phyloP scores from a whole-genome alignment of 2,888 invertebrate species.

The Lampropteryx suffumata region DNA sequence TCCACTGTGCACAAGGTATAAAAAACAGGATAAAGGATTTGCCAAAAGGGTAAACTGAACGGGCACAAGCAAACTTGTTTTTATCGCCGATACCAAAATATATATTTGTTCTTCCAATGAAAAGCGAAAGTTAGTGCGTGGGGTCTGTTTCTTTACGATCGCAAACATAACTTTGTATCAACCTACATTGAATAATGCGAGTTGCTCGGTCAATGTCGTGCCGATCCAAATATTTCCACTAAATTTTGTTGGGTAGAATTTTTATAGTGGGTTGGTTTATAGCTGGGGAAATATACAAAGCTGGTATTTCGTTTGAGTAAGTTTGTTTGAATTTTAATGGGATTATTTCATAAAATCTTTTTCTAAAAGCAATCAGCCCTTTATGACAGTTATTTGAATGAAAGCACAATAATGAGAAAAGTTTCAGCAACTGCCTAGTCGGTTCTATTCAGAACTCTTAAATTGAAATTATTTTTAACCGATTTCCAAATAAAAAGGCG shows the following conservation, averaged over 20 bases:
- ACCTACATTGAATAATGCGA: constrained; percentile 45
- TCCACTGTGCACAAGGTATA: constrained; percentile 25
- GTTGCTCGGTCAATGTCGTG: constrained; percentile 45
- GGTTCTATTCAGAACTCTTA: no score
- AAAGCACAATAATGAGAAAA: no score
- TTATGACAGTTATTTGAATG: no score
- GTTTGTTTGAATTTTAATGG: neutral
- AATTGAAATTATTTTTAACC: no score
- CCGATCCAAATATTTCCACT: constrained; percentile 40
- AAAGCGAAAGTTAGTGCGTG: constrained; percentile 27
- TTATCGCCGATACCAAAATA: constrained; percentile 30
- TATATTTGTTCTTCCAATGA: constrained; percentile 25
- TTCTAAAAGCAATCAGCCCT: no score
- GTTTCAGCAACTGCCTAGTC: no score
- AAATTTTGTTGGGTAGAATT: constrained; percentile 40
- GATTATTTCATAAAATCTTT: no score
- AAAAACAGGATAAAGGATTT: constrained; percentile 43
- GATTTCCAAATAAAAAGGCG: no score
- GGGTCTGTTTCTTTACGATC: constrained; percentile 17
- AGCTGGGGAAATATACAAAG: constrained; percentile 8
- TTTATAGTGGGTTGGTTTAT: constrained; percentile 30
- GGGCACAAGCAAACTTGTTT: constrained; percentile 39
- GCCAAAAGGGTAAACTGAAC: constrained; percentile 37
- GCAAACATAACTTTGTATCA: constrained; percentile 41
- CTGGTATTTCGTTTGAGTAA: constrained; percentile 21